Conservation (phyloP, 2,113 vertebrate genomes). For the Tychaedon coryphoeus region DNA sequence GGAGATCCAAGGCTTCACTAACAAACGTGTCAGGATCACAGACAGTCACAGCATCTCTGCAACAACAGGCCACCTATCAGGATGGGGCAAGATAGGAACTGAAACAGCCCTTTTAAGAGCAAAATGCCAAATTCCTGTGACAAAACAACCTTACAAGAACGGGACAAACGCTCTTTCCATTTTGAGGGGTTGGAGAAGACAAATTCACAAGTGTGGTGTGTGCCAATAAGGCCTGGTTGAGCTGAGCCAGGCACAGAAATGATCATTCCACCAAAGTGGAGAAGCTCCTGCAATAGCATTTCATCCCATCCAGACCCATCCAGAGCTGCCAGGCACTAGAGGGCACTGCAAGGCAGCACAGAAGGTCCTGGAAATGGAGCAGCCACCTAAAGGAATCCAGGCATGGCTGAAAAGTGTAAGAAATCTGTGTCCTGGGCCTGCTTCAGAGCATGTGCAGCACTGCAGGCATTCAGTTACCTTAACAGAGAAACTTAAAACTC, state of each 20-base stretch:
- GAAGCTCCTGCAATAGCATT: neutral
- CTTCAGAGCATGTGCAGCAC: neutral
- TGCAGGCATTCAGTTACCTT: neutral
- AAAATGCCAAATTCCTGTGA: neutral
- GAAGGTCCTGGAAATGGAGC: neutral
- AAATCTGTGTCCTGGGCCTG: neutral
- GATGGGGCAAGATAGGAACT: neutral
- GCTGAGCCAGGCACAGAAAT: neutral
- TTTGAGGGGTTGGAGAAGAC: neutral
- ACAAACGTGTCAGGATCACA: constrained; percentile 79
- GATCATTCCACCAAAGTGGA: neutral
- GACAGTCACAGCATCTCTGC: constrained; percentile 82
- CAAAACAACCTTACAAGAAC: neutral
- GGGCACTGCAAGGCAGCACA: neutral
- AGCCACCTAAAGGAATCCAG: neutral
- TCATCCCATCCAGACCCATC: neutral
- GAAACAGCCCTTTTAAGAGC: neutral
- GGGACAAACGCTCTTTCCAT: neutral
- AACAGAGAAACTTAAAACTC: neutral
- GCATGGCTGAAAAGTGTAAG: accelerated
- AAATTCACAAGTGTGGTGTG: accelerated
- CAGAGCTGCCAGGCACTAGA: neutral
- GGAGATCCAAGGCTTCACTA: constrained; percentile 84
- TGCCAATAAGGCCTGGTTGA: neutral
- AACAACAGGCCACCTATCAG: neutral